A percentile compares a stretch with the other conserved stretches of the same genome.
These are phyloP conservation scores for Pangasianodon hypophthalmus DNA, from an alignment of 2,113 vertebrate genomes.

Conservation along the genomic window DNA sequence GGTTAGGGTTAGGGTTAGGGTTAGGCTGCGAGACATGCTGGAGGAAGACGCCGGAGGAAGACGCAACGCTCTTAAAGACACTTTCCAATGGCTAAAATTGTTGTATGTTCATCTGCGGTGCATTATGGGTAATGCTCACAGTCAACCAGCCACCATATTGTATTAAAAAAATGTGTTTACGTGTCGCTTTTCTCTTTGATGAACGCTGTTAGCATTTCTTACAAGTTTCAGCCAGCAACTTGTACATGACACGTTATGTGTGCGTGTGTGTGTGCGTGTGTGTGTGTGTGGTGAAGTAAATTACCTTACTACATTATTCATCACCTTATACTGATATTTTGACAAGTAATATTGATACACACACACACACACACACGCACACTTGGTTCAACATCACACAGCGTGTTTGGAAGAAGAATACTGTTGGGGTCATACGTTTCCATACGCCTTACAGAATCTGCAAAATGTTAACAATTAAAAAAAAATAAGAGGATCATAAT, in stretches of 20 bases:
- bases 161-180: not conserved
- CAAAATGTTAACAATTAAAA: no score
- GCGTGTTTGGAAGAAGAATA: no score
- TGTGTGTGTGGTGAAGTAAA: not conserved
- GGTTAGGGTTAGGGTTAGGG: no score
- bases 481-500: no score
- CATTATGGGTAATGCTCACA: not conserved
- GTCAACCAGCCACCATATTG: not conserved
- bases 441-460: no score
- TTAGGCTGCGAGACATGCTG: not conserved
- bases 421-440: no score
- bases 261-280: not conserved
- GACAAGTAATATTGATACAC: not conserved
- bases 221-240: not conserved
- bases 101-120: not conserved
- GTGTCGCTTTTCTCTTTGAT: not conserved
- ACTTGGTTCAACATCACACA: not conserved
- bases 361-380: not conserved
- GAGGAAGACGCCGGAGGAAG: not conserved
- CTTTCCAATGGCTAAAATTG: not conserved
- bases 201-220: not conserved
- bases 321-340: not conserved
- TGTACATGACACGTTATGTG: not conserved
- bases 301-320: not conserved
- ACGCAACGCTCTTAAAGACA: not conserved